Conservation (phyloP, 2,797 vertebrate species). For the Amblyraja radiata region DNA sequence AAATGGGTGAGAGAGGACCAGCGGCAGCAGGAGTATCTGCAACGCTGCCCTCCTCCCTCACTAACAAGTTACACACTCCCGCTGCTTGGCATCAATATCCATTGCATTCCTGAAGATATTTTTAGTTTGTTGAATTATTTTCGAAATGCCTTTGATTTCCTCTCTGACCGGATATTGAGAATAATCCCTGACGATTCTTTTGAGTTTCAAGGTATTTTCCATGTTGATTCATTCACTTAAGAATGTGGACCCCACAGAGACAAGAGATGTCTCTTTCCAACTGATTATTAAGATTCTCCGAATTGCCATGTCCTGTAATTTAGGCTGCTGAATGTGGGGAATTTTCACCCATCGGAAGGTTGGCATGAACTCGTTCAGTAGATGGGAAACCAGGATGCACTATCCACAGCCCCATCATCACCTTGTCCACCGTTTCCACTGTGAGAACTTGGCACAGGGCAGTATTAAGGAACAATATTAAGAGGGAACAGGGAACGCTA, state of each 20-base stretch:
- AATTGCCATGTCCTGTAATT: not conserved
- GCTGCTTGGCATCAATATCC: not conserved
- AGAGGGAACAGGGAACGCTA: too few relatives aligned
- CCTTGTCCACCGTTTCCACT: too few relatives aligned
- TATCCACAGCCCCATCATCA: too few relatives aligned
- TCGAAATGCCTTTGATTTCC: not conserved
- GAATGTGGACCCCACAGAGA: not conserved
- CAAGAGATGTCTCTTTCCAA: not conserved
- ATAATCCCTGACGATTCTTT: not conserved
- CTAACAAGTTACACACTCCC: not conserved
- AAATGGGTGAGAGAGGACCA: conserved; percentile 63
- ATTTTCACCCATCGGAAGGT: too few relatives aligned
- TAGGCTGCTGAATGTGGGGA: not conserved
- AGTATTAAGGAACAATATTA: too few relatives aligned
- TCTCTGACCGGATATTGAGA: not conserved
- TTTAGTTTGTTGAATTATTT: conserved; percentile 5
- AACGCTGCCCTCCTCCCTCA: not conserved
- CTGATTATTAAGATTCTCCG: not conserved
- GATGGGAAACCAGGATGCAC: not conserved
- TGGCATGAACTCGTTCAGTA: too few relatives aligned
- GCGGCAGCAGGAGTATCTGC: conserved; percentile 34
- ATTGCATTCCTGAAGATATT: not conserved
- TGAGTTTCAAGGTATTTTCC: conserved; percentile 27
- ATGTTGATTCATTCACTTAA: not conserved
- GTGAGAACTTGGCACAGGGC: too few relatives aligned